Evolutionary conservation across 2,113 vertebrate species (phyloP).

Genomic region (Saguinus imperator): DNA sequence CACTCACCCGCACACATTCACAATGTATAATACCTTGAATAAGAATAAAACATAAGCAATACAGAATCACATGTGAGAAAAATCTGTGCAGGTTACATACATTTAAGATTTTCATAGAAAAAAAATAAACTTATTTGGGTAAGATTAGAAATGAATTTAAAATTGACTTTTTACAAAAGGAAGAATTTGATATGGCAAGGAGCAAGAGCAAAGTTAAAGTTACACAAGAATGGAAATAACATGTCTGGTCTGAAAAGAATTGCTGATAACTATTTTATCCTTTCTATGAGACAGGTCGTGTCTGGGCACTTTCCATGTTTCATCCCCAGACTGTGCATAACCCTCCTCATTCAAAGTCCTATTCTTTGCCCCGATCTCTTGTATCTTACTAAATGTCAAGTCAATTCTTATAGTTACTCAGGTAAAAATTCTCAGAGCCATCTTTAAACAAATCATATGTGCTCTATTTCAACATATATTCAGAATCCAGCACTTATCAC

Average conservation of each 20-base stretch:
- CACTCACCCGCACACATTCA: background rate
- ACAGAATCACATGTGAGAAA: background rate
- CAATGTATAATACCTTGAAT: background rate
- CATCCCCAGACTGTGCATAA: rapidly evolving
- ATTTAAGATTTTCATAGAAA: background rate
- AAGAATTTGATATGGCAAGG: background rate
- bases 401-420: background rate
- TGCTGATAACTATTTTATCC: background rate
- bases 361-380: background rate
- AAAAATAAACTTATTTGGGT: background rate
- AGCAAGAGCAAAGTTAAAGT: background rate
- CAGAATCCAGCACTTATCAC: background rate
- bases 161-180: background rate
- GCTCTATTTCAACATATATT: background rate
- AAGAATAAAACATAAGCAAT: background rate
- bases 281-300: background rate
- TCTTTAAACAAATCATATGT: background rate
- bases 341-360: background rate
- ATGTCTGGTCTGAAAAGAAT: background rate
- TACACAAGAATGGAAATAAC: background rate
- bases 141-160: background rate
- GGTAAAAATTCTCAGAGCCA: background rate
- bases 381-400: background rate
- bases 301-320: background rate
- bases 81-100: background rate